phyloP scores from a whole-genome alignment of 2,797 vertebrate genomes.

The Perodicticus potto region DNA sequence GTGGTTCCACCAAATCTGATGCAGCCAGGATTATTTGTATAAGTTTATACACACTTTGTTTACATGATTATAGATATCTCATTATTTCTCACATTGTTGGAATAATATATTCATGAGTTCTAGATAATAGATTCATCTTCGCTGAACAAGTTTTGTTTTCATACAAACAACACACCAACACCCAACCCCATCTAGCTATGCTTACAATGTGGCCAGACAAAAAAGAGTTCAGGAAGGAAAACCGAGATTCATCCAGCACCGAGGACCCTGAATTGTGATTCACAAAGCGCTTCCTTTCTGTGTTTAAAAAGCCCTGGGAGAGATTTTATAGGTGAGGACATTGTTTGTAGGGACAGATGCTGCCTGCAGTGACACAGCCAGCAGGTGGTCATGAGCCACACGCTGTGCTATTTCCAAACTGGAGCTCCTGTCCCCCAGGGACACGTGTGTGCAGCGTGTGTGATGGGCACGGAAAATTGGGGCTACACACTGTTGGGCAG shows the following conservation, averaged over 20 bases:
- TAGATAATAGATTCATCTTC: background rate
- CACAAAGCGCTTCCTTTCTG: background rate
- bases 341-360: too few species aligned
- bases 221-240: background rate
- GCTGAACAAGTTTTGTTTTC: background rate
- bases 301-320: fast-evolving
- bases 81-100: background rate
- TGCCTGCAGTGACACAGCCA: background rate
- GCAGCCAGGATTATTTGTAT: background rate
- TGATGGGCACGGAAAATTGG: too few species aligned
- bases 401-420: background rate
- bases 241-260: fast-evolving
- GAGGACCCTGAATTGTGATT: background rate
- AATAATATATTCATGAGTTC: background rate
- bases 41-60: background rate
- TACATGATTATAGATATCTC: background rate
- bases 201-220: background rate
- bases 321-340: background rate
- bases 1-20: too few species aligned
- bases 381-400: too few species aligned
- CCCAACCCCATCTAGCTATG: background rate
- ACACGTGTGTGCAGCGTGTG: fast-evolving
- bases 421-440: too few species aligned
- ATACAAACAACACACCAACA: background rate
- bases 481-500: fast-evolving